Evolutionary conservation across 2,888 invertebrate species (phyloP).

Genomic region (Erebia ligea): DNA sequence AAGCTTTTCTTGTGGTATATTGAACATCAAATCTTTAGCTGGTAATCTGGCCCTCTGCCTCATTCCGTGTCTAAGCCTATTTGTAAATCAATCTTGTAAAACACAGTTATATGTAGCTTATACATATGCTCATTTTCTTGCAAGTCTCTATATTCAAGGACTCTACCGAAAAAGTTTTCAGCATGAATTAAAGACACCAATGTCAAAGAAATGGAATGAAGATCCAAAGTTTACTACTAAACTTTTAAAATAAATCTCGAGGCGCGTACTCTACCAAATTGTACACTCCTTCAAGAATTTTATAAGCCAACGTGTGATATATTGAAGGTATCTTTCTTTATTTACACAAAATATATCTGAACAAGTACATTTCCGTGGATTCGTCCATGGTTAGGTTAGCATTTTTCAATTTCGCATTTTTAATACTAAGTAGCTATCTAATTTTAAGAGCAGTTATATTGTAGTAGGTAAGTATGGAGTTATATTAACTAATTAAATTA

Average conservation of each 20-base stretch:
- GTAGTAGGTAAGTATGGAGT: too few species aligned
- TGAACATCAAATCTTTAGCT: constrained; percentile 1
- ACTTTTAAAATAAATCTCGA: constrained; percentile 13
- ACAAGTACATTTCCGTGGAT: neutral
- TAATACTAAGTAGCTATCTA: too few species aligned
- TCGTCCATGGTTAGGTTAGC: neutral
- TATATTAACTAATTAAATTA: too few species aligned
- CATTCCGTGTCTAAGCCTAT: neutral
- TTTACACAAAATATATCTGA: neutral
- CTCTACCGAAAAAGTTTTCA: too few species aligned
- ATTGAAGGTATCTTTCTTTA: neutral
- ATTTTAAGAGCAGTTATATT: too few species aligned
- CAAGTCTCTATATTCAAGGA: too few species aligned
- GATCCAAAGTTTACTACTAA: constrained; percentile 7
- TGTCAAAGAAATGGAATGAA: constrained; percentile 1
- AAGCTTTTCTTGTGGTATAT: constrained; percentile 9
- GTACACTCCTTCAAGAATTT: constrained; percentile 4
- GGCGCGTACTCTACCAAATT: neutral
- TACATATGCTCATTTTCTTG: too few species aligned
- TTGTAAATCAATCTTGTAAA: too few species aligned
- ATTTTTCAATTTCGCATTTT: too few species aligned
- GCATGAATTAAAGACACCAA: neutral
- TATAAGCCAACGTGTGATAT: neutral
- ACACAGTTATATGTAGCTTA: too few species aligned
- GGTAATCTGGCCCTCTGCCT: neutral